Evolutionary conservation across 2,888 invertebrate genomes (phyloP), one percentile per base, ranked within the genome.

Genomic region (Leptopterna dolabrata): DNA sequence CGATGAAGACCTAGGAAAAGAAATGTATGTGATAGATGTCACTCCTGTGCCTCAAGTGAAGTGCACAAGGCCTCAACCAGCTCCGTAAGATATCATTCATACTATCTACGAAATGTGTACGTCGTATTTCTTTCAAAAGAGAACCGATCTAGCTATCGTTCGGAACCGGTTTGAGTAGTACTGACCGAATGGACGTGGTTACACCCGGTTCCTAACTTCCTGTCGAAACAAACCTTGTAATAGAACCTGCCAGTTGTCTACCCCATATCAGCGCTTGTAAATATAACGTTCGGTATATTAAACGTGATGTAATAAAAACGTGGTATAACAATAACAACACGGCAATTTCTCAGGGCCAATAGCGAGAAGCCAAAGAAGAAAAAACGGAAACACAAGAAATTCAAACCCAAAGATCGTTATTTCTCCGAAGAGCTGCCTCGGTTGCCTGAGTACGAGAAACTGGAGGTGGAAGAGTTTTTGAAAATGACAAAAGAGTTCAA

Each of bases 401-500:
- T 73, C 47, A 45, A 43, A 71, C 24, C 41, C 16, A 76, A 76
- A 73, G 27, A 63, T 1, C 30, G 85, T 2, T 85, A 85, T 27
- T 85, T 85, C 36, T 29, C 85, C 0, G 73, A 73, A 45, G 76
- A 85, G 16, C 30, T 45, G 16, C 29, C 11, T 2, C 16, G 19
- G 16, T 27, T 29, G 27, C 19, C 24, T 11, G 45, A 41, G 4
- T 24, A 16, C 24, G 73, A 45, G 6, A 76, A 78, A 24, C 80
- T 89, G 47, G 87, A 88, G 14, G 70, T 94, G 90, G 92, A 93
- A 88, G 92, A 93, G 73, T 92, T 93, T 88, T 92, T 92, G 0
- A 91, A 91, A 76, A 92, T 92, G 89, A 93, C 94, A 7, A 93
- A 92, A 73, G 91, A 92, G 87, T 94, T 93, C 86, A 95, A 95